Evolutionary conservation across 1,140 invertebrate species (phyloP).

Genomic region (Pomacea maculata): DNA sequence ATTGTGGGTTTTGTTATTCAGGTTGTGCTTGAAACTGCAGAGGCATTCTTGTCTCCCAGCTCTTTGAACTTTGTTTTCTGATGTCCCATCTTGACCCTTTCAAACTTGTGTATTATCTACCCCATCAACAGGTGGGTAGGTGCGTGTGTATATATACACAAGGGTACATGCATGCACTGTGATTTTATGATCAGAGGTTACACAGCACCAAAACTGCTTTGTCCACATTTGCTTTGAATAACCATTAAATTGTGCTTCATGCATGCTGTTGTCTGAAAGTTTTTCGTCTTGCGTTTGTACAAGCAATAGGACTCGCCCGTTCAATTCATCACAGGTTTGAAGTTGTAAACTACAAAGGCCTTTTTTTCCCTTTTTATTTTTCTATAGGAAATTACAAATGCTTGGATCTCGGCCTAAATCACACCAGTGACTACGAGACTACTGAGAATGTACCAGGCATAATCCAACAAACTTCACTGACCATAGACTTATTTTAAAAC

Average conservation of each 20-base stretch:
- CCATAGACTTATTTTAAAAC: not conserved
- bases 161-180: constrained; percentile 15
- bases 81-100: too few species aligned
- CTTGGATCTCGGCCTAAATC: not conserved
- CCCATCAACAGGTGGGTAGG: too few species aligned
- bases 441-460: constrained; percentile 10
- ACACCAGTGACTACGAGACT: not conserved
- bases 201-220: not conserved
- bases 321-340: not conserved
- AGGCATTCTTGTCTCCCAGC: too few species aligned
- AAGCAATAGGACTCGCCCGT: not conserved
- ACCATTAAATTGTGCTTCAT: too few species aligned
- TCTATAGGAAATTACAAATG: constrained; percentile 24
- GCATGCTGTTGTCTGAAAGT: too few species aligned
- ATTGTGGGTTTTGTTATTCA: too few species aligned
- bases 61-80: too few species aligned
- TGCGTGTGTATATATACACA: constrained; percentile 5
- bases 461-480: not conserved
- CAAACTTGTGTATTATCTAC: too few species aligned
- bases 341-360: constrained; percentile 5
- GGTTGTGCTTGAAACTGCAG: too few species aligned
- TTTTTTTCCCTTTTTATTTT: constrained; percentile 17
- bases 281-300: not conserved
- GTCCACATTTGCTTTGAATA: too few species aligned
- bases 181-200: not conserved